These are phyloP conservation scores for Orthonevra nobilis DNA, from an alignment of 2,888 invertebrate genomes.

Conservation along the genomic window DNA sequence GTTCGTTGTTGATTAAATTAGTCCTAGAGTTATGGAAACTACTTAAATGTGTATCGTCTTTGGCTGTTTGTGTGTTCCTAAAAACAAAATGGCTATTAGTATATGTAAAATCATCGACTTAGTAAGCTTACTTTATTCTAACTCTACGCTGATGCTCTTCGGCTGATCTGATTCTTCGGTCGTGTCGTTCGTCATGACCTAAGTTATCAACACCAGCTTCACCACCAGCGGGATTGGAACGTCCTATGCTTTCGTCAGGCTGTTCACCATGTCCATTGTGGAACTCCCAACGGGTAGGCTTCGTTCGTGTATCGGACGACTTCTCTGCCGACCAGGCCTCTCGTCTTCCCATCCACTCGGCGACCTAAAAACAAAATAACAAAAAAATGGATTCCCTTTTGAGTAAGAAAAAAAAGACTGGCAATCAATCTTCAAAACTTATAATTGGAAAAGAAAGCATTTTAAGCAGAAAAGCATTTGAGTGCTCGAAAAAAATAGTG, in stretches of 20 bases:
- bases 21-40: conserved; percentile 80
- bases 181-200: conserved; percentile 69
- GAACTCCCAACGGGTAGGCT: conserved; percentile 87
- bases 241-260: conserved; percentile 79
- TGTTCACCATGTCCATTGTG: conserved; percentile 82
- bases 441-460: conserved; percentile 11
- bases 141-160: conserved; percentile 78
- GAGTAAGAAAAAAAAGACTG: neutral
- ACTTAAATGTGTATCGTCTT: conserved; percentile 78
- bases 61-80: conserved; percentile 78
- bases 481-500: conserved; percentile 14
- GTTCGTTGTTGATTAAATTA: conserved; percentile 79
- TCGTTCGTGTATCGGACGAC: conserved; percentile 83
- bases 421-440: too few species aligned
- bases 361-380: conserved; percentile 77
- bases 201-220: conserved; percentile 43
- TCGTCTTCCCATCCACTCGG: conserved; percentile 87
- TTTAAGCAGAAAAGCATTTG: conserved; percentile 16
- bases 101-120: too few species aligned
- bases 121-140: conserved; percentile 76
- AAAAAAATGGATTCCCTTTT: neutral
- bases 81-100: too few species aligned
- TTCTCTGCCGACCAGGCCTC: conserved; percentile 94
- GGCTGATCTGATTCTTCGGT: conserved; percentile 76
- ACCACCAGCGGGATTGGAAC: conserved; percentile 75